Evolutionary conservation across 2,797 vertebrate genomes (phyloP).

Genomic region (Anolis apletophallus): DNA sequence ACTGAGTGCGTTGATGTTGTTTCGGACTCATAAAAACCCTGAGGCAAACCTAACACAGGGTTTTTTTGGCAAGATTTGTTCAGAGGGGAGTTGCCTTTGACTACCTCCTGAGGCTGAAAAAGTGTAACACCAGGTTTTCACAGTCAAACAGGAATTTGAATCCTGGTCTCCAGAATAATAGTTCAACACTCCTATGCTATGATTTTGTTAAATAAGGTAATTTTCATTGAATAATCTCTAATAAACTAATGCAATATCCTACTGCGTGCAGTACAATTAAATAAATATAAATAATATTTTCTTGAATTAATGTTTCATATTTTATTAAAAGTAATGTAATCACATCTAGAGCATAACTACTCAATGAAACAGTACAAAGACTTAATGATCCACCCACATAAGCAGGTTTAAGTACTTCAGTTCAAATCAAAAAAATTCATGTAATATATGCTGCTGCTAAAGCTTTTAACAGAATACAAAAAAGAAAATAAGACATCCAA

Average conservation of each 20-base stretch:
- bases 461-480: constrained; percentile 54
- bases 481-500: constrained; percentile 50
- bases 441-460: constrained; percentile 45
- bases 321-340: constrained; percentile 11
- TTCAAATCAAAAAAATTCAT: constrained; percentile 53
- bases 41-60: no score
- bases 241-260: neutral
- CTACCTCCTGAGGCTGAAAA: no score
- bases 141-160: no score
- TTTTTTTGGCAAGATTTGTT: no score
- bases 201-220: neutral
- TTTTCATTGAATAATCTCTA: neutral
- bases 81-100: no score
- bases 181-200: no score
- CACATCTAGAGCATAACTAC: constrained; percentile 16
- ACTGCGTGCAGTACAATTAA: neutral
- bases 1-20: no score
- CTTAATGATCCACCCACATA: constrained; percentile 24
- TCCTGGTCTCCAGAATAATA: no score
- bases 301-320: constrained; percentile 4
- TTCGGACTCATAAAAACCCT: no score
- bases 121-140: no score
- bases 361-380: constrained; percentile 36
- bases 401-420: constrained; percentile 25
- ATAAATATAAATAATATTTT: constrained; percentile 4